Percentiles rank a stretch among this genome's conserved stretches.
Conservation (phyloP, 2,113 vertebrate species). For the Isurus oxyrinchus region DNA sequence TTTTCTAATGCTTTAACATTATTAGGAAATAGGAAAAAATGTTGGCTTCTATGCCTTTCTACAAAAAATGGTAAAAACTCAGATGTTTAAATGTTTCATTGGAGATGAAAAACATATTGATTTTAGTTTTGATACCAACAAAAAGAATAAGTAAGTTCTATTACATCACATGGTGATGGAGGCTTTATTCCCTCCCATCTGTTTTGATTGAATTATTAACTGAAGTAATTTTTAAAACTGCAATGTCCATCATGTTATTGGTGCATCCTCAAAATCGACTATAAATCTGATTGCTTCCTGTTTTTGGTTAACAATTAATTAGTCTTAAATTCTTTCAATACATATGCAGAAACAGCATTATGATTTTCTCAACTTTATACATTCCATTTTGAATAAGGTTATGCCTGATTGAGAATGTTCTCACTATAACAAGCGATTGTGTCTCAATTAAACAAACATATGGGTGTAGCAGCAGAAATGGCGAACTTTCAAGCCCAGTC, state of each 20-base stretch:
- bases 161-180: not conserved
- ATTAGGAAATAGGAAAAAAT: not conserved
- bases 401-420: not conserved
- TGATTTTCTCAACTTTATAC: not conserved
- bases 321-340: not conserved
- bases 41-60: not conserved
- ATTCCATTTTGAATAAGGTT: not conserved
- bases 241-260: not conserved
- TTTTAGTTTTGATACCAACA: not conserved
- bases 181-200: not conserved
- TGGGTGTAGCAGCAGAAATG: not conserved
- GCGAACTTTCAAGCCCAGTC: not conserved
- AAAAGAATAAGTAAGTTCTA: not conserved
- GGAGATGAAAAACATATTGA: not conserved
- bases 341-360: not conserved
- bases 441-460: not conserved
- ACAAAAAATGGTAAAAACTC: not conserved
- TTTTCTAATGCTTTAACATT: not conserved
- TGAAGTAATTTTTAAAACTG: not conserved
- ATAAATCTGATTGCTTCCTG: not conserved
- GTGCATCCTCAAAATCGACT: not conserved
- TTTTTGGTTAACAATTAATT: not conserved
- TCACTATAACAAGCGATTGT: not conserved
- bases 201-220: slow-evolving; percentile 1
- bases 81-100: not conserved